Evolutionary conservation across 1,140 invertebrate genomes (phyloP).

Genomic region (Lepidurus couesii): DNA sequence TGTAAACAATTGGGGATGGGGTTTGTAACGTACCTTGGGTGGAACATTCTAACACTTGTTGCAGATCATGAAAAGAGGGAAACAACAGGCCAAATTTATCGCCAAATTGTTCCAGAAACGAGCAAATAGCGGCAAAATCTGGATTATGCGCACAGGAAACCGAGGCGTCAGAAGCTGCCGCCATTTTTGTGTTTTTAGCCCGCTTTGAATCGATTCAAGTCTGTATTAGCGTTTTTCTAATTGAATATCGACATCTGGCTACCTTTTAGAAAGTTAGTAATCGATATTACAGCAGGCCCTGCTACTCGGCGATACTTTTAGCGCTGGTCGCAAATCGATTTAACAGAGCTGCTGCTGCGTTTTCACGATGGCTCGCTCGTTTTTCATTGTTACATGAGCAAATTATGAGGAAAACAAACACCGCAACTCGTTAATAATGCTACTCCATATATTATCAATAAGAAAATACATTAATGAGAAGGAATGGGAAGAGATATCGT

Average conservation of each 20-base stretch:
- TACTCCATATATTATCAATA: slow-evolving; percentile 1
- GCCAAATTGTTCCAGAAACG: slow-evolving; percentile 83
- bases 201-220: background rate
- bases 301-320: too few species aligned
- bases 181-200: slow-evolving; percentile 31
- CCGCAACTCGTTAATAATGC: background rate
- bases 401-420: background rate
- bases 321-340: too few species aligned
- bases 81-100: slow-evolving; percentile 66
- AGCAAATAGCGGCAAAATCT: slow-evolving; percentile 92
- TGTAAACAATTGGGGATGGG: slow-evolving; percentile 30
- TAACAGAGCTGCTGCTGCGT: too few species aligned
- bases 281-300: too few species aligned
- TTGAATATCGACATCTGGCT: too few species aligned
- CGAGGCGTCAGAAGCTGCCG: slow-evolving; percentile 29
- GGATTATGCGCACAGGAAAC: slow-evolving; percentile 75
- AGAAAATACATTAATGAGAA: slow-evolving; percentile 8
- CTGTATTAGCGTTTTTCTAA: too few species aligned
- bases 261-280: too few species aligned
- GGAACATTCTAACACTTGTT: slow-evolving; percentile 79
- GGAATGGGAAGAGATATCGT: background rate
- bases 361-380: too few species aligned
- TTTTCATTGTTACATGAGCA: background rate
- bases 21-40: slow-evolving; percentile 64
- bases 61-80: slow-evolving; percentile 71